A percentile compares a stretch with the other conserved stretches of the same genome.
These are phyloP conservation scores for Dasyurus viverrinus DNA, from an alignment of 2,113 vertebrate species.

Conservation along the genomic window DNA sequence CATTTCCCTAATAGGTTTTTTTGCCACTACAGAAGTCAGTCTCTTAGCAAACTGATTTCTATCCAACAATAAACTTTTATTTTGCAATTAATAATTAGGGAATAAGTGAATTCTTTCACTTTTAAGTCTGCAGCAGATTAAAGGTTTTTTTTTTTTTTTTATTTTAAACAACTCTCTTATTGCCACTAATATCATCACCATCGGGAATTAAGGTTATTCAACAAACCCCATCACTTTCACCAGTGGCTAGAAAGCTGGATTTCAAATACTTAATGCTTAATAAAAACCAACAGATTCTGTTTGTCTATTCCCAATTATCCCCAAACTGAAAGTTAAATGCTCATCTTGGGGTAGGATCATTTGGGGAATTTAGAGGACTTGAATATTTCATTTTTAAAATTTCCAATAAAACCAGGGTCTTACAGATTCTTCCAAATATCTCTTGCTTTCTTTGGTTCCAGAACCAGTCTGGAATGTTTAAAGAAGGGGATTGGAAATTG, in stretches of 20 bases:
- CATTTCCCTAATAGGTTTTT: no score
- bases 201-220: no score
- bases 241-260: neutral
- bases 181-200: no score
- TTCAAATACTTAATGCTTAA: neutral
- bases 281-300: neutral
- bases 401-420: neutral
- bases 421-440: neutral
- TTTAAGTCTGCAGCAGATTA: no score
- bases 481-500: neutral
- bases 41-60: no score
- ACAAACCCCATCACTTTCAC: neutral
- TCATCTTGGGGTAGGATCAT: neutral
- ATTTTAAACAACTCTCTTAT: no score
- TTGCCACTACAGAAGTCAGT: no score
- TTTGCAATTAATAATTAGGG: no score
- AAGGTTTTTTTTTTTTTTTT: no score
- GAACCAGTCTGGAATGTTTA: neutral
- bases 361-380: neutral
- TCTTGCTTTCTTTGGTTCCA: neutral
- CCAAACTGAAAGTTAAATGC: neutral
- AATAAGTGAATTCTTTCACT: no score
- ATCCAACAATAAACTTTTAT: no score
- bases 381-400: neutral
- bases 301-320: neutral